Percentiles rank a stretch among this genome's conserved stretches.
These are phyloP conservation scores for Cryptocheilus praepositus DNA, from an alignment of 2,888 invertebrate genomes.

Conservation along the genomic window DNA sequence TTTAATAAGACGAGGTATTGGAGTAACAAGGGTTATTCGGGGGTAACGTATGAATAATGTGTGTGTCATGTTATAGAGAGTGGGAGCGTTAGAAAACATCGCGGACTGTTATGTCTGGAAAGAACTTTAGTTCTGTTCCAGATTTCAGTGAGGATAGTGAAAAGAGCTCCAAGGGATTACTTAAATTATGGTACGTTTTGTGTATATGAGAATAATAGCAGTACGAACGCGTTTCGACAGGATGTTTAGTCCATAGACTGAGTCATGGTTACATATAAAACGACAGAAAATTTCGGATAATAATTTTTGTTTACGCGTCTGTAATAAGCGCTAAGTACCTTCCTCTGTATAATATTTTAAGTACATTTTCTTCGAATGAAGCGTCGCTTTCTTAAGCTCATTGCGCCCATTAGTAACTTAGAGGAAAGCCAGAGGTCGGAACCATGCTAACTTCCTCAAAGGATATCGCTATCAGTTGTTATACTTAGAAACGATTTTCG, in stretches of 20 bases:
- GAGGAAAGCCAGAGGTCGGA: no score
- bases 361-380: constrained; percentile 1
- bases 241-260: no score
- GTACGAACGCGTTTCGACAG: no score
- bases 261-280: no score
- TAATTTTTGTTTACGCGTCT: not conserved
- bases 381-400: not conserved
- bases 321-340: not conserved
- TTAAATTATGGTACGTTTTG: no score
- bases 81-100: constrained; percentile 44
- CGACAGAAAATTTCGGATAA: no score
- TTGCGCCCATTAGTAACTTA: not conserved
- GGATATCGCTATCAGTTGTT: constrained; percentile 28
- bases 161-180: no score
- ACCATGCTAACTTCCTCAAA: constrained; percentile 17
- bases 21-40: constrained; percentile 15
- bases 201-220: no score
- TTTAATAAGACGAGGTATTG: constrained; percentile 12
- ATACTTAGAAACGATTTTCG: not conserved
- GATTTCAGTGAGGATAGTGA: constrained; percentile 40
- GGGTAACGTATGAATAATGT: no score
- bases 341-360: not conserved
- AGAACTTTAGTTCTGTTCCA: constrained; percentile 65
- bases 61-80: constrained; percentile 21
- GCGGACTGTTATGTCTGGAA: constrained; percentile 60